Conservation (phyloP, 1,140 invertebrate species). For the Drosophila kepulauana region DNA sequence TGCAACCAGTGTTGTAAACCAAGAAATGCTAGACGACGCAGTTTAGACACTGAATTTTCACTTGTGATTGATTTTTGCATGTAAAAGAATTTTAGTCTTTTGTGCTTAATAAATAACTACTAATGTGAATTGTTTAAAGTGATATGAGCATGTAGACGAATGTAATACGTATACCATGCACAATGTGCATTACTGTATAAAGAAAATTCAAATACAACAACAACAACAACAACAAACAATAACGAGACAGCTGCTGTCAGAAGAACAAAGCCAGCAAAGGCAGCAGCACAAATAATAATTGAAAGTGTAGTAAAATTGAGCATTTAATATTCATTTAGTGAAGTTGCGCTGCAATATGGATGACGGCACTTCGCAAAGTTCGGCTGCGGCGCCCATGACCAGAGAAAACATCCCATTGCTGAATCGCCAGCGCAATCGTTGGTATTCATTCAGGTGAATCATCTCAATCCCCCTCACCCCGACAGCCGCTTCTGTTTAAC, state of each 20-base stretch:
- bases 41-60: slow-evolving; percentile 52
- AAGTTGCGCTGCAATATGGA: slow-evolving; percentile 61
- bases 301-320: slow-evolving; percentile 38
- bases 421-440: slow-evolving; percentile 84
- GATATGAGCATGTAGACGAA: slow-evolving; percentile 26
- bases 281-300: slow-evolving; percentile 25
- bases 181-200: slow-evolving; percentile 53
- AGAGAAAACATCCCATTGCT: slow-evolving; percentile 86
- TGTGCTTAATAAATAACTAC: slow-evolving; percentile 14
- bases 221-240: slow-evolving; percentile 25
- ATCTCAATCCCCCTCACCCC: slow-evolving; percentile 37
- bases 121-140: slow-evolving; percentile 3
- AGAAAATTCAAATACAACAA: neutral
- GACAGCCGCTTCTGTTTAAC: neutral
- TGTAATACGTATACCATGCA: slow-evolving; percentile 55
- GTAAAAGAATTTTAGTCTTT: slow-evolving; percentile 60
- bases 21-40: slow-evolving; percentile 45
- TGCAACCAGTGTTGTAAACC: slow-evolving; percentile 42
- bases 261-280: slow-evolving; percentile 29
- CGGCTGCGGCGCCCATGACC: slow-evolving; percentile 77
- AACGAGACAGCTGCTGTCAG: slow-evolving; percentile 37
- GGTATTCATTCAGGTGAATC: slow-evolving; percentile 85
- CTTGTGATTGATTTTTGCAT: slow-evolving; percentile 48
- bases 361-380: slow-evolving; percentile 73
- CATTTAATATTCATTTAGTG: slow-evolving; percentile 18